phyloP scores from a whole-genome alignment of 2,888 invertebrate species.

The Eumerus sabulonum region DNA sequence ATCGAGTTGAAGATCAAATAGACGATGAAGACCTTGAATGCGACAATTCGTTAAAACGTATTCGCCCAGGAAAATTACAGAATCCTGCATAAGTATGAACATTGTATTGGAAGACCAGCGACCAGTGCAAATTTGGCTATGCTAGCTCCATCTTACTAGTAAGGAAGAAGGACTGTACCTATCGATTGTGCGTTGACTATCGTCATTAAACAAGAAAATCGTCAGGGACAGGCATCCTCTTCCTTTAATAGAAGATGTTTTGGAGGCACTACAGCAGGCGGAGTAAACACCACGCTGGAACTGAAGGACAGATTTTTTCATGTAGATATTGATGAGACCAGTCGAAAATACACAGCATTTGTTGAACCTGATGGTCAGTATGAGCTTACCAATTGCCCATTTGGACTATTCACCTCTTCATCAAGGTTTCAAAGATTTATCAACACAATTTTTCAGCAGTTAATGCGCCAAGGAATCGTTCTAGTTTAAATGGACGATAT shows the following conservation, averaged over 20 bases:
- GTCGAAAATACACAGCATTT: conserved; percentile 11
- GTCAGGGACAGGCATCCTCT: conserved; percentile 49
- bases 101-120: background rate
- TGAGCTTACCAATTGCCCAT: conserved; percentile 69
- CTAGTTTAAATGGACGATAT: conserved; percentile 32
- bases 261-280: conserved; percentile 1
- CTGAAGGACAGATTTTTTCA: background rate
- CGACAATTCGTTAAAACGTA: background rate
- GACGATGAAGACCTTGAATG: background rate
- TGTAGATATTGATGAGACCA: background rate
- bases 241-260: background rate
- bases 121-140: conserved; percentile 55
- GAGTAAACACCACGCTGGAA: conserved; percentile 7
- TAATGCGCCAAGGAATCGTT: conserved; percentile 6
- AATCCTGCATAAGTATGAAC: background rate
- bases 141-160: conserved; percentile 69
- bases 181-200: conserved; percentile 69
- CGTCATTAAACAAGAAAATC: conserved; percentile 47
- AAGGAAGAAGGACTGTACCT: conserved; percentile 67
- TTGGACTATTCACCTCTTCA: conserved; percentile 75
- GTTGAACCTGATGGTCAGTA: conserved; percentile 12
- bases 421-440: conserved; percentile 72
- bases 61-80: conserved; percentile 1
- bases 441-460: conserved; percentile 18
- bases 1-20: background rate